A percentile compares a stretch with the other conserved stretches of the same genome.
phyloP scores from a whole-genome alignment of 2,888 invertebrate genomes.

The Lasioglossum malachurum region DNA sequence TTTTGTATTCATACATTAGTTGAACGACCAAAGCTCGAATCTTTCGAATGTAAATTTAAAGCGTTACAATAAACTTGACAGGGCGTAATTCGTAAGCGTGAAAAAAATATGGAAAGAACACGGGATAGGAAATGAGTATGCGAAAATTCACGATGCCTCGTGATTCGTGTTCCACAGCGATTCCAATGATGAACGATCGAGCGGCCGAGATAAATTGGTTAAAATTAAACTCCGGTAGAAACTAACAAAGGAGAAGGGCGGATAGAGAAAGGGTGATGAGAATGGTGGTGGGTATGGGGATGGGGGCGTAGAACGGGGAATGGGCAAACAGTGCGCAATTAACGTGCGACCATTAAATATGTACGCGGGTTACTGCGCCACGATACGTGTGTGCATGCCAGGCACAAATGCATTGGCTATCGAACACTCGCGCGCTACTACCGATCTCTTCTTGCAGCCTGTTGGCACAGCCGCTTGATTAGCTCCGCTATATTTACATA shows the following conservation, averaged over 20 bases:
- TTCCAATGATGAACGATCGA: slow-evolving; percentile 74
- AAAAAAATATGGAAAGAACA: not conserved
- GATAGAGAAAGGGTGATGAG: slow-evolving; percentile 67
- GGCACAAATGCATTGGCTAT: slow-evolving; percentile 80
- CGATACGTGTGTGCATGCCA: slow-evolving; percentile 70
- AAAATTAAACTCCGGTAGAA: slow-evolving; percentile 79
- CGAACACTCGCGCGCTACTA: slow-evolving; percentile 75
- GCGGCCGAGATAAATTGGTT: slow-evolving; percentile 80
- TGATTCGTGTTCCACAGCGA: slow-evolving; percentile 44
- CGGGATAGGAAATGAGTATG: not conserved
- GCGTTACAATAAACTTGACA: not conserved
- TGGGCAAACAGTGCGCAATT: slow-evolving; percentile 83
- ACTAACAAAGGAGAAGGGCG: slow-evolving; percentile 73
- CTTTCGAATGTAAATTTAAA: not conserved
- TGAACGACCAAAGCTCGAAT: not conserved
- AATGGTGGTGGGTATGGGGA: slow-evolving; percentile 62
- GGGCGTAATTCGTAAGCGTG: not conserved
- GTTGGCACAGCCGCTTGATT: slow-evolving; percentile 84
- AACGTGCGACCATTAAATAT: slow-evolving; percentile 83
- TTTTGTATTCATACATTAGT: not conserved
- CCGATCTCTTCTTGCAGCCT: slow-evolving; percentile 78
- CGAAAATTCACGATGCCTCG: not conserved
- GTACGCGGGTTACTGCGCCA: slow-evolving; percentile 76
- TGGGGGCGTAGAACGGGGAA: slow-evolving; percentile 72
- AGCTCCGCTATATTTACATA: slow-evolving; percentile 84